Evolutionary conservation across 2,797 vertebrate genomes (phyloP).

Genomic region (Acipenser oxyrinchus): DNA sequence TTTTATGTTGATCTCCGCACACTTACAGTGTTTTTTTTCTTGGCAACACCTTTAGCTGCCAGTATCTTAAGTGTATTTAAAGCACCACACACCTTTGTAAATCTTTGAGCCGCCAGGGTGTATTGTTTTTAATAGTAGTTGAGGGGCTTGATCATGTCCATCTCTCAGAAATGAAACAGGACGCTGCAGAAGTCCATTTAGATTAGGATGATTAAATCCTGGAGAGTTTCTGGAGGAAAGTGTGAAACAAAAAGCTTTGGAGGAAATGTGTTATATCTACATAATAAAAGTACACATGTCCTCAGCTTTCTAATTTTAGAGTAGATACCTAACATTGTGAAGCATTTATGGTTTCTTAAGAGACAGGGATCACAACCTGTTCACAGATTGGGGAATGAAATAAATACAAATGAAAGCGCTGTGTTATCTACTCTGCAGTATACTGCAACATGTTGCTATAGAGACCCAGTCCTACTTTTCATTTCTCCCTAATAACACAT

Average conservation of each 20-base stretch:
- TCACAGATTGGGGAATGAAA: neutral
- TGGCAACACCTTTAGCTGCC: neutral
- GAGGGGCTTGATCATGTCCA: too few relatives aligned
- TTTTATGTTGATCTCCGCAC: constrained; percentile 1
- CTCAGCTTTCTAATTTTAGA: neutral
- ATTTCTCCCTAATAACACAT: neutral
- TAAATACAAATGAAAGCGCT: neutral
- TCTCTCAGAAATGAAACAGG: too few relatives aligned
- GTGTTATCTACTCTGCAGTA: neutral
- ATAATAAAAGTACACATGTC: neutral
- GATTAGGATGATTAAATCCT: too few relatives aligned
- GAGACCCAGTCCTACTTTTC: neutral
- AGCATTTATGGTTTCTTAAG: neutral
- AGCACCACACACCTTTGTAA: neutral
- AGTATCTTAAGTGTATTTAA: constrained; percentile 4
- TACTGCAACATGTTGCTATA: neutral
- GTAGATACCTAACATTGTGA: neutral
- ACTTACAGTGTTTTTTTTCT: constrained; percentile 4
- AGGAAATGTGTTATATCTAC: neutral
- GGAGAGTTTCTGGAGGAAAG: too few relatives aligned
- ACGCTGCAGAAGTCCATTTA: too few relatives aligned
- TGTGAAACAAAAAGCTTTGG: too few relatives aligned
- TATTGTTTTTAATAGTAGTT: too few relatives aligned
- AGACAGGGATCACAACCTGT: neutral
- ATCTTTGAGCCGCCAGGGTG: neutral